These are phyloP conservation scores for Lithodes maja DNA, from an alignment of 2,888 invertebrate species.

Conservation along the genomic window DNA sequence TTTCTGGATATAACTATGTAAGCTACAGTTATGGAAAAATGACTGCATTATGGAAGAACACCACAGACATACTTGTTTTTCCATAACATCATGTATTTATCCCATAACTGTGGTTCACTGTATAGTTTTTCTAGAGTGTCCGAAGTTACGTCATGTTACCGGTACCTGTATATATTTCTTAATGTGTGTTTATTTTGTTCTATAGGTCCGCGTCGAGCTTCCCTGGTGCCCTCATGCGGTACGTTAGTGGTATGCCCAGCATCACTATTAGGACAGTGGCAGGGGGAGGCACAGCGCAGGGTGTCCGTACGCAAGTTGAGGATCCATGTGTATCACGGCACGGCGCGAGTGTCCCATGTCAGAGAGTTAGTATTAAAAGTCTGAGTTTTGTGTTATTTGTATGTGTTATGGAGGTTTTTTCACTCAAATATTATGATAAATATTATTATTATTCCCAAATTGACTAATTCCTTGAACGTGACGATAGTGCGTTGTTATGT, in stretches of 20 bases:
- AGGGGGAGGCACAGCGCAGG: constrained; percentile 83
- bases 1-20: too few species aligned
- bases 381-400: background rate
- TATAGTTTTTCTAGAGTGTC: too few species aligned
- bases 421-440: constrained; percentile 34
- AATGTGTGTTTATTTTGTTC: too few species aligned
- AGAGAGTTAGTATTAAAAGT: background rate
- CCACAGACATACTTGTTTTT: too few species aligned
- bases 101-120: too few species aligned
- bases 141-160: too few species aligned
- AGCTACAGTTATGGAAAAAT: too few species aligned
- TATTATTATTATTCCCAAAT: background rate
- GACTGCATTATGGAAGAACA: too few species aligned
- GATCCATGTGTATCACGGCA: constrained; percentile 87
- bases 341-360: constrained; percentile 77
- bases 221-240: constrained; percentile 76
- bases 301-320: constrained; percentile 79
- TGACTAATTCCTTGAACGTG: too few species aligned
- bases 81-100: too few species aligned
- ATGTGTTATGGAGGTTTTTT: background rate
- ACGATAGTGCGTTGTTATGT: too few species aligned
- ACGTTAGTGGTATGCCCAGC: constrained; percentile 96
- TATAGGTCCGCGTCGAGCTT: background rate
- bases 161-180: too few species aligned
- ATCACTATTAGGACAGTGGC: constrained; percentile 93